Percentiles rank a stretch among this genome's conserved stretches.
These are phyloP conservation scores for Gonocerus acuteangulatus DNA, from an alignment of 2,888 invertebrate genomes.

Conservation along the genomic window DNA sequence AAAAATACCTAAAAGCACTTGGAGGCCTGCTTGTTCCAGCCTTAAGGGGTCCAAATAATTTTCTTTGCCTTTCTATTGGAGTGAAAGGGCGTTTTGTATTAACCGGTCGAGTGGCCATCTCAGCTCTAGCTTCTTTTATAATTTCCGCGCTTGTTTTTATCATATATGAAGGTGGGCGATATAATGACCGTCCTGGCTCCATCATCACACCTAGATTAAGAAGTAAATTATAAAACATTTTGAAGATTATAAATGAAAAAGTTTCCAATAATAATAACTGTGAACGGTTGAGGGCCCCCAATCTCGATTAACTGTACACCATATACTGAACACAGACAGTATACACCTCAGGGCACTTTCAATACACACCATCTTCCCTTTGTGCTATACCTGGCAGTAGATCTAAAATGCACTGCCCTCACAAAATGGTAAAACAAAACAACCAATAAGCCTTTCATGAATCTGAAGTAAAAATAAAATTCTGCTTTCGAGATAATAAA, in stretches of 20 bases:
- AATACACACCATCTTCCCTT: too few species aligned
- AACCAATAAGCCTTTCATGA: too few species aligned
- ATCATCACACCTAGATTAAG: constrained; percentile 1
- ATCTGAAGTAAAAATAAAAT: too few species aligned
- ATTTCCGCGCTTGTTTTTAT: constrained; percentile 69
- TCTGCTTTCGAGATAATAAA: too few species aligned
- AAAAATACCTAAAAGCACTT: constrained; percentile 63
- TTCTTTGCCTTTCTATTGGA: constrained; percentile 69
- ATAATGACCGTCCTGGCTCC: constrained; percentile 7
- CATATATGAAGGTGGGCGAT: constrained; percentile 2
- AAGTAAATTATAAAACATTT: not conserved
- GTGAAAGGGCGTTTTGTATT: constrained; percentile 80
- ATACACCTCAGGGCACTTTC: too few species aligned
- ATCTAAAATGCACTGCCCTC: too few species aligned
- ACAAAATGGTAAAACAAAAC: too few species aligned
- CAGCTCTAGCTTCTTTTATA: constrained; percentile 67
- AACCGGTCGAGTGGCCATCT: constrained; percentile 53
- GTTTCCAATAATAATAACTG: too few species aligned
- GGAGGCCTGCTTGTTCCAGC: constrained; percentile 54
- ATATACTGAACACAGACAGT: too few species aligned
- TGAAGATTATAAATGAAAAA: too few species aligned
- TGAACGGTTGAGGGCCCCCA: not conserved
- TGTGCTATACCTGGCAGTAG: too few species aligned
- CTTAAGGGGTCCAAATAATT: constrained; percentile 59
- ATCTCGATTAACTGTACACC: constrained; percentile 13